Conservation (phyloP, 2,888 invertebrate genomes). For the Neoitamus cyanurus region DNA sequence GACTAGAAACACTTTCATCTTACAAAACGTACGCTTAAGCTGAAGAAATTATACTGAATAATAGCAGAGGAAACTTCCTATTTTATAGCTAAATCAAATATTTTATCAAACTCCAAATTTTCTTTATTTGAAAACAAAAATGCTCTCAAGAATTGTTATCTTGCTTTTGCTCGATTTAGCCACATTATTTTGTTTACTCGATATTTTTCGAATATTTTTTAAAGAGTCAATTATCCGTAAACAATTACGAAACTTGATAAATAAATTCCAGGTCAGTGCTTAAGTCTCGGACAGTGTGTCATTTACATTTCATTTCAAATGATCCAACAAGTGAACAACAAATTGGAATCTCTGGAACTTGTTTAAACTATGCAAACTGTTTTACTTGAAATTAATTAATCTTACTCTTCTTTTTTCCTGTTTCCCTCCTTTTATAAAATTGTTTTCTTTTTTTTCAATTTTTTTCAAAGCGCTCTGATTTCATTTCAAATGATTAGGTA, state of each 20-base stretch:
- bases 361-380: too few species aligned
- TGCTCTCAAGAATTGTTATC: not conserved
- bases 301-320: not conserved
- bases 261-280: not conserved
- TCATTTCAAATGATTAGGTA: not conserved
- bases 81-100: not conserved
- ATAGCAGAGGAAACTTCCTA: not conserved
- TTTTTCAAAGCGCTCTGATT: not conserved
- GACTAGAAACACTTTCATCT: not conserved
- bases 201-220: not conserved
- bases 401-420: too few species aligned
- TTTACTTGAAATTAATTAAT: too few species aligned
- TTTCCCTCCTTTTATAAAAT: too few species aligned
- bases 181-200: not conserved
- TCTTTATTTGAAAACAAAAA: not conserved
- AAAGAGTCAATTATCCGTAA: not conserved
- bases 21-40: not conserved
- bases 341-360: too few species aligned
- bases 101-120: not conserved
- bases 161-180: not conserved
- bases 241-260: not conserved
- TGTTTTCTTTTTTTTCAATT: not conserved
- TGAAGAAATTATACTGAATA: not conserved
- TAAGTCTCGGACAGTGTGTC: not conserved
- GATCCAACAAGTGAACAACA: not conserved